Conservation (phyloP, 1,140 invertebrate genomes). For the Nixonia krombeini region DNA sequence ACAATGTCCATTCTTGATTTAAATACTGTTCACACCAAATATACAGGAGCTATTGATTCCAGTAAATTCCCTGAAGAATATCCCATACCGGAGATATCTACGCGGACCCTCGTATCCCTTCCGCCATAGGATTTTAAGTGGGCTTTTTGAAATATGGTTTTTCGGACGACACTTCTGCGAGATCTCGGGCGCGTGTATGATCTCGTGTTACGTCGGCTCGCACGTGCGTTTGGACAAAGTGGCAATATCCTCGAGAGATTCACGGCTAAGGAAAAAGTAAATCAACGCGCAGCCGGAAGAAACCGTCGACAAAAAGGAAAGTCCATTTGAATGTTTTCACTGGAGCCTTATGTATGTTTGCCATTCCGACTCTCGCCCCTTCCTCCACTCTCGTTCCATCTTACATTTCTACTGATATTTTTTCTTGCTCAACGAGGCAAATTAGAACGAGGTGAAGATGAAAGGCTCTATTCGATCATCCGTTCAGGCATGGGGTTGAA, state of each 20-base stretch:
- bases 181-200: constrained; percentile 3
- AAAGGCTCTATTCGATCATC: too few relatives aligned
- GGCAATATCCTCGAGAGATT: constrained; percentile 18
- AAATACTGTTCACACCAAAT: too few relatives aligned
- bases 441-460: too few relatives aligned
- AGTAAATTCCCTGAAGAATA: too few relatives aligned
- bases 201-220: constrained; percentile 15
- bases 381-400: background rate
- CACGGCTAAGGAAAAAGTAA: constrained; percentile 25
- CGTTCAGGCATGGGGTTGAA: background rate
- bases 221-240: constrained; percentile 11
- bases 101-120: too few relatives aligned
- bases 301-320: constrained; percentile 17
- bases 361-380: background rate
- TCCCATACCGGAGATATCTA: too few relatives aligned
- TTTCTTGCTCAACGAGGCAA: too few relatives aligned
- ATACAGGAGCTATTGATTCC: too few relatives aligned
- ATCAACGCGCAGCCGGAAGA: constrained; percentile 9
- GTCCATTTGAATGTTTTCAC: constrained; percentile 5
- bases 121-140: too few relatives aligned
- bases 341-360: constrained; percentile 18
- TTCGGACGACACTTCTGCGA: constrained; percentile 5
- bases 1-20: too few relatives aligned
- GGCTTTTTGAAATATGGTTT: constrained; percentile 18
- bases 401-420: constrained; percentile 8